Evolutionary conservation across 2,113 vertebrate species (phyloP).

Genomic region (human (Homo sapiens)): GRCh38 chr1:90530501-90531000

Average conservation of each 20-base stretch:
- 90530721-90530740: slow-evolving; percentile 77
- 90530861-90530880: slow-evolving; percentile 73
- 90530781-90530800: slow-evolving; percentile 54
- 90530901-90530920: slow-evolving; percentile 59
- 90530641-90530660: slow-evolving; percentile 49
- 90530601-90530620: slow-evolving; percentile 54
- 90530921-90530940: background rate
- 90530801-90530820: slow-evolving; percentile 73
- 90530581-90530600: background rate
- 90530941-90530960: background rate
- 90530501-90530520: slow-evolving; percentile 60
- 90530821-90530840: slow-evolving; percentile 71
- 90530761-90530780: background rate
- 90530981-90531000: slow-evolving; percentile 42
- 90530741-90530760: slow-evolving; percentile 26
- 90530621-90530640: slow-evolving; percentile 53
- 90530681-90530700: slow-evolving; percentile 47
- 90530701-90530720: slow-evolving; percentile 65
- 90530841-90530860: slow-evolving; percentile 65
- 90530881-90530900: slow-evolving; percentile 67
- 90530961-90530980: slow-evolving; percentile 32
- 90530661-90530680: slow-evolving; percentile 30
- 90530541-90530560: slow-evolving; percentile 37
- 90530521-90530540: slow-evolving; percentile 60
- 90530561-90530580: background rate